A percentile compares a stretch with the other conserved stretches of the same genome.
Conservation (phyloP, 2,797 vertebrate species). For the Numenius phaeopus region DNA sequence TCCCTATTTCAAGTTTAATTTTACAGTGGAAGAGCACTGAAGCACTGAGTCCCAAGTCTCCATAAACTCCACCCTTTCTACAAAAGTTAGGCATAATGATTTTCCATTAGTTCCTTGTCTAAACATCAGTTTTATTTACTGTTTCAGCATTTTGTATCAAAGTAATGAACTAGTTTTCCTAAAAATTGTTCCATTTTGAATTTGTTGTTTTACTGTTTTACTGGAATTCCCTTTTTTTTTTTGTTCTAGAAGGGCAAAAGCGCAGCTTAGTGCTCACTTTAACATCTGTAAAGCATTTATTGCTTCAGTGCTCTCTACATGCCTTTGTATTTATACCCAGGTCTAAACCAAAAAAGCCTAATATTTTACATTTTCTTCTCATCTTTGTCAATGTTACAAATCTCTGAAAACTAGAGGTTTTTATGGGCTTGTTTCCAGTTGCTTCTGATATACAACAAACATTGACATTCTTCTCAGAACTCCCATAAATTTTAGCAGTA, state of each 20-base stretch:
- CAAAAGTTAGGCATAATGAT: background rate
- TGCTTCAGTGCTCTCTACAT: background rate
- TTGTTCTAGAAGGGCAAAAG: background rate
- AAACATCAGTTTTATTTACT: background rate
- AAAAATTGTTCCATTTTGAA: background rate
- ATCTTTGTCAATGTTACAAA: background rate
- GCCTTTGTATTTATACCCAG: background rate
- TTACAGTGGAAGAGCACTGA: background rate
- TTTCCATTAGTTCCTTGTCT: background rate
- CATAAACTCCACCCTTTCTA: background rate
- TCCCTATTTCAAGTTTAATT: background rate
- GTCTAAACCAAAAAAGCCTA: background rate
- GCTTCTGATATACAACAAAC: background rate
- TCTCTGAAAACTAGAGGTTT: background rate
- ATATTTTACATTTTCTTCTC: background rate
- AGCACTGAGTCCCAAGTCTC: background rate
- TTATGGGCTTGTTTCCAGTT: background rate
- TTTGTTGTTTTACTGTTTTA: background rate
- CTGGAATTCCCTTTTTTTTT: background rate
- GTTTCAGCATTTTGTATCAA: background rate
- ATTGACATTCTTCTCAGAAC: background rate
- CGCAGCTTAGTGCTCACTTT: background rate
- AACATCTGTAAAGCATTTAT: background rate
- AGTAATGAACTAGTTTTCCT: background rate
- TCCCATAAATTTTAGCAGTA: background rate